Base-by-base conservation (phyloP, 2,113 vertebrate genomes). In the Sinocyclocheilus grahami region DNA sequence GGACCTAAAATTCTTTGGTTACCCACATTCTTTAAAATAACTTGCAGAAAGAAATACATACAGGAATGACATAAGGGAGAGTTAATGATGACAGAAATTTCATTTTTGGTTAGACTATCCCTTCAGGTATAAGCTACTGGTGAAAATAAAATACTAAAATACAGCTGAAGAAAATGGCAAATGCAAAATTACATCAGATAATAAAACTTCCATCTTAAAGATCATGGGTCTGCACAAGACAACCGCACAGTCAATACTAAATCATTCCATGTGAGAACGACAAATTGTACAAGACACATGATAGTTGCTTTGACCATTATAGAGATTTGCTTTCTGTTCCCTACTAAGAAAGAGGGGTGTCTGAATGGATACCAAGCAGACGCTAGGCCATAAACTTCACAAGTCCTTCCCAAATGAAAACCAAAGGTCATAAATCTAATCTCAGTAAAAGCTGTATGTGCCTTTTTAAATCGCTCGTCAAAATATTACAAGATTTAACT, bases 381-480 rank as follows among this genome's bases (percentile, higher is more conserved):
- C 24, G 24, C 37, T 53, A 69, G 48, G 69, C 60, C 55, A 84
- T 84, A 87, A 86, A 87, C 79, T 86, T 81, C 39, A 16, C 39
- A 65, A 48, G 55, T 84, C 75, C 80, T 84, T 88, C 65, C 75
- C 82, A 85, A 87, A 87, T 85, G 60, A 63, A 83, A 85, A 87
- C 86, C 75, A 76, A 62, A 87, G 82, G 84, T 27, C 7, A 67
- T 67, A 82, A 67, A 82, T 82, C 37, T 65, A 39, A 67, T 65
- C 58, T 16, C n/a, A 67, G 60, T 65, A 48, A 46, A 4, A 1
- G 78, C n/a, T 48, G 60, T 63, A 27, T 48, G 37, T 11, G n/a
- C n/a, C 4, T 24, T 48, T 48, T 48, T 60, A 78, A 78, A 78
- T 39, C 4, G 0, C 37, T 65, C n/a, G 1, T 81, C 60, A 65